Base-by-base conservation (phyloP, 1,140 invertebrate species). In the Pseudomyrmex pallidus region DNA sequence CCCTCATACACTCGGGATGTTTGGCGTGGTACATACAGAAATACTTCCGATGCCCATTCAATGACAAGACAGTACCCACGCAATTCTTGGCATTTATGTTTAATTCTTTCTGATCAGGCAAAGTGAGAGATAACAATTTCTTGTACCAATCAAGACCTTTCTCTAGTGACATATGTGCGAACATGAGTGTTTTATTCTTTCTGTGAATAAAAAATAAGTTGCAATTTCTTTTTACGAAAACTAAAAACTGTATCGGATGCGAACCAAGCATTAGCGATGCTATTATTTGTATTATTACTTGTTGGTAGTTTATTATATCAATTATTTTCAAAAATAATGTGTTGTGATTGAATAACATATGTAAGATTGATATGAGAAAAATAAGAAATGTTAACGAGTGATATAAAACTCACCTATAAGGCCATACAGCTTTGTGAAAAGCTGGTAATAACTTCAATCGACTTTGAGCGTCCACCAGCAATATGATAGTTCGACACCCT, bases 11-110 rank as follows among this genome's bases (percentile, higher is more conserved):
- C 84, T 96, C 96, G 20, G 96, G 96, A 94, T 98, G 98, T 93
- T 98, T 99, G 52, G 98, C 98, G 94, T 99, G 99, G 94, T 99
- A 99, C 95, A 99, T 98, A 92, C 98, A 99, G 95, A 99, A 99
- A 94, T 99, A 99, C 94, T 98, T 98, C 66, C 98, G 95, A 93
- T 98, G 98, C 4, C 99, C 99, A 95, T 99, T 99, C 52, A 99
- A 94, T 1, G 98, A 97, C 22, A 99, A 94, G 48, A 99, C 99
- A 22, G 99, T 99, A 7, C 99, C 99, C 50, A 99, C 97, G 94
- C 98, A 99, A 95, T 99, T 99, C 89, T 98, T 96, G 2, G 98
- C 97, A 95, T 99, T 99, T 54, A 99, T 99, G 86, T 97, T 96
- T 72, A 99, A 95, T 87, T 98, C 96, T 74, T 96, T 95, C 62